Evolutionary conservation across 2,113 vertebrate species (phyloP), one percentile per base, ranked within the genome.

Genomic region (Heteronetta atricapilla): DNA sequence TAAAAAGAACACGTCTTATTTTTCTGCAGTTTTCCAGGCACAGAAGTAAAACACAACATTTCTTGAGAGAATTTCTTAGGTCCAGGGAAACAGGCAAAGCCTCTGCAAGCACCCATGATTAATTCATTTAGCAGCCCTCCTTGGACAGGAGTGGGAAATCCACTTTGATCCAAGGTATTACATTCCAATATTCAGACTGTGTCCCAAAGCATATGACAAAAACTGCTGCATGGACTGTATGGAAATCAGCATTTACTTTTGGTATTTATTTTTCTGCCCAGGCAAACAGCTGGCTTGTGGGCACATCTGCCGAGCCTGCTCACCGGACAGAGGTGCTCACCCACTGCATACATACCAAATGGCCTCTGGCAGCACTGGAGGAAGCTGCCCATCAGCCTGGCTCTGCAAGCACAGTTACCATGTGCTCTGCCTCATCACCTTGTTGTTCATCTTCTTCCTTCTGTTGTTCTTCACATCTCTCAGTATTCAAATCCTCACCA

Each of bases 361-460:
- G 21, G 40, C 21, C 11, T 59, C 53, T 7, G 22, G 15, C 28
- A 79, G 42, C 26, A 8, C 55, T 53, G 40, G 14, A 68, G 48
- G 29, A 74, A 78, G 66, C 4, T 63, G 4, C 36, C 68, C n/a
- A 38, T 53, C 8, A 34, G 5, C 25, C 3, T 62, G 50, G 34
- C 62, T 52, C 34, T 83, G 12, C 56, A 86, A 56, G 13, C 17
- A 50, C 3, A 8, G 28, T 15, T 62, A 14, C 53, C 13, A 38
- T 11, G 33, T 0, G 2, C 15, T 69, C 38, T 59, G n/a, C 48
- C 56, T 60, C 44, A 50, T 21, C 29, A 19, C 38, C 1, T 1
- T 53, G 8, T 17, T 46, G 9, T 50, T 82, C 58, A 76, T 26
- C 40, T 72, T 25, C 1, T 0, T 59, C 50, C n/a, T 34, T 75